Evolutionary conservation across 2,797 vertebrate genomes (phyloP).

Genomic region (Thripadectes ignobilis): DNA sequence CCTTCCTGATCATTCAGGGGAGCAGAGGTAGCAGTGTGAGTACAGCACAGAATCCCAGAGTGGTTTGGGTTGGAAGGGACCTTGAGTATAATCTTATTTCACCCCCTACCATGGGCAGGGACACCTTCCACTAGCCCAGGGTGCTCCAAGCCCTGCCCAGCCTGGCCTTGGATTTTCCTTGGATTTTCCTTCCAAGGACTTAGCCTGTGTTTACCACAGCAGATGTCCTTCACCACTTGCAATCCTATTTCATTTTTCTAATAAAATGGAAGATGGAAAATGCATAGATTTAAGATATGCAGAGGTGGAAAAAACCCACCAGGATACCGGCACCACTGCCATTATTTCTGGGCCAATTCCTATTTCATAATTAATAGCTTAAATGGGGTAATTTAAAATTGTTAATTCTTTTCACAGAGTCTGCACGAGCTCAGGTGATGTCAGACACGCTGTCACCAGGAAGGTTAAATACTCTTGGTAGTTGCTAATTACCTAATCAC

Average conservation of each 20-base stretch:
- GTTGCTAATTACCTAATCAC: constrained; percentile 82
- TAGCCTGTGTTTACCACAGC: background rate
- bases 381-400: constrained; percentile 76
- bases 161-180: background rate
- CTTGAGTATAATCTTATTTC: background rate
- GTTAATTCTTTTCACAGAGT: constrained; percentile 75
- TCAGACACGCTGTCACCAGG: constrained; percentile 69
- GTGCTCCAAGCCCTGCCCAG: background rate
- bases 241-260: background rate
- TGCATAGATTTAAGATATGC: constrained; percentile 37
- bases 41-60: fast-evolving
- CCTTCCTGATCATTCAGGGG: background rate
- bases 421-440: constrained; percentile 72
- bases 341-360: constrained; percentile 31
- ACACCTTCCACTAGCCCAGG: background rate
- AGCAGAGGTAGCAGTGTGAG: background rate
- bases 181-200: background rate
- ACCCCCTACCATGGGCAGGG: background rate
- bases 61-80: background rate
- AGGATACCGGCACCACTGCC: constrained; percentile 15
- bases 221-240: background rate
- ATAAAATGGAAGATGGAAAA: background rate
- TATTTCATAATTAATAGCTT: constrained; percentile 73
- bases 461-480: constrained; percentile 78
- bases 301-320: constrained; percentile 56